phyloP scores from a whole-genome alignment of 2,888 invertebrate genomes.

The Oscheius sp. region DNA sequence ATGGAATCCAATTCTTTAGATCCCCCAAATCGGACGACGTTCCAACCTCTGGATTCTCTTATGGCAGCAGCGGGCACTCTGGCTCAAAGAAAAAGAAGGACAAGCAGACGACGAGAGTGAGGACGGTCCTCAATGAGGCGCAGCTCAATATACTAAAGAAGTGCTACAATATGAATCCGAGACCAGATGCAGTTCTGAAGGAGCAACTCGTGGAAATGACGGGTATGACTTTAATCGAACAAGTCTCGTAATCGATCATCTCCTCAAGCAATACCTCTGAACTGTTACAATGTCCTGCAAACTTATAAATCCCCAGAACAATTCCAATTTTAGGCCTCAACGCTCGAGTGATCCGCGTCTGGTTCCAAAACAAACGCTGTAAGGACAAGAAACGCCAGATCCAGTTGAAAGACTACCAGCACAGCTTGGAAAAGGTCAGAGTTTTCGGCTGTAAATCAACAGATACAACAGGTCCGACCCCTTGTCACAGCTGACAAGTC shows the following conservation, averaged over 20 bases:
- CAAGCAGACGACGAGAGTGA: conserved; percentile 87
- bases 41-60: conserved; percentile 38
- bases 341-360: conserved; percentile 96
- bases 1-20: conserved; percentile 37
- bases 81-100: conserved; percentile 76
- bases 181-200: conserved; percentile 98
- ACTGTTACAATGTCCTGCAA: neutral
- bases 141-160: conserved; percentile 96
- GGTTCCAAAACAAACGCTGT: conserved; percentile 96
- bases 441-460: conserved; percentile 16
- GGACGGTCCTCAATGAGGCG: conserved; percentile 98
- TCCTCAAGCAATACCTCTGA: neutral
- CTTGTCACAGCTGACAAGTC: neutral
- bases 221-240: conserved; percentile 67
- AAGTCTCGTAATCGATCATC: too few species aligned
- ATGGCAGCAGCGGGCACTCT: conserved; percentile 30
- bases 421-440: conserved; percentile 88
- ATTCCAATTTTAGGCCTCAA: conserved; percentile 80
- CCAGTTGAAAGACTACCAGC: conserved; percentile 95
- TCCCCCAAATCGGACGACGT: conserved; percentile 57
- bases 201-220: conserved; percentile 99
- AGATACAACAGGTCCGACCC: neutral
- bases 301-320: neutral
- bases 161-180: conserved; percentile 95
- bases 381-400: conserved; percentile 97